These are phyloP conservation scores for Cnemophilus loriae DNA, from an alignment of 2,113 vertebrate genomes.

Conservation along the genomic window DNA sequence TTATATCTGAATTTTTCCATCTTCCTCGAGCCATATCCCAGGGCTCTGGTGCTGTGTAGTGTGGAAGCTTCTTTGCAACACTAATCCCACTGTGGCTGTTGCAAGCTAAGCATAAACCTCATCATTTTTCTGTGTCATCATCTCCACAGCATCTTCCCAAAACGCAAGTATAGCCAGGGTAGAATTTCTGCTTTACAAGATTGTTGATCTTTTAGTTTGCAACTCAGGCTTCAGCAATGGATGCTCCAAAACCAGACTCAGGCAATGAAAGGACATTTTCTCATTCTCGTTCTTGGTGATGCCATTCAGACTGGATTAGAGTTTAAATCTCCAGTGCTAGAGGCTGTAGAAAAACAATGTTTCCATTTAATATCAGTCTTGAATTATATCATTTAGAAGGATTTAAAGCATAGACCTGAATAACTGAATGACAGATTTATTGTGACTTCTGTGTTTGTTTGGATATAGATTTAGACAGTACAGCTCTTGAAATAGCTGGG, in stretches of 20 bases:
- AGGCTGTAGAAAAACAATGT: background rate
- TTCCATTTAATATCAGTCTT: background rate
- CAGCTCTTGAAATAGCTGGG: background rate
- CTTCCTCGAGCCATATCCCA: background rate
- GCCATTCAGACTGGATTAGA: background rate
- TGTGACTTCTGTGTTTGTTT: constrained; percentile 27
- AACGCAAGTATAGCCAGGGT: background rate
- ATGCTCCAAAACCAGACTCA: background rate
- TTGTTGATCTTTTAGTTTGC: background rate
- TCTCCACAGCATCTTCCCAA: background rate
- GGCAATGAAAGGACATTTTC: background rate
- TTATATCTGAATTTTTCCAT: background rate
- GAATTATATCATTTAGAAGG: background rate
- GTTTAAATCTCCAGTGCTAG: background rate
- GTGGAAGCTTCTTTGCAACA: background rate
- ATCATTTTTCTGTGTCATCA: background rate
- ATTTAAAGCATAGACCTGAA: background rate
- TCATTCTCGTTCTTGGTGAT: background rate
- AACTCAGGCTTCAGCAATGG: background rate
- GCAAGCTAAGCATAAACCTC: background rate
- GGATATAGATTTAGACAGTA: background rate
- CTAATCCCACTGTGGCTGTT: background rate
- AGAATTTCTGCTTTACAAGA: background rate
- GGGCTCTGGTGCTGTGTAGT: background rate
- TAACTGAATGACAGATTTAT: constrained; percentile 14